Evolutionary conservation across 2,113 vertebrate genomes (phyloP).

Genomic region (Melanostigma gelatinosum): DNA sequence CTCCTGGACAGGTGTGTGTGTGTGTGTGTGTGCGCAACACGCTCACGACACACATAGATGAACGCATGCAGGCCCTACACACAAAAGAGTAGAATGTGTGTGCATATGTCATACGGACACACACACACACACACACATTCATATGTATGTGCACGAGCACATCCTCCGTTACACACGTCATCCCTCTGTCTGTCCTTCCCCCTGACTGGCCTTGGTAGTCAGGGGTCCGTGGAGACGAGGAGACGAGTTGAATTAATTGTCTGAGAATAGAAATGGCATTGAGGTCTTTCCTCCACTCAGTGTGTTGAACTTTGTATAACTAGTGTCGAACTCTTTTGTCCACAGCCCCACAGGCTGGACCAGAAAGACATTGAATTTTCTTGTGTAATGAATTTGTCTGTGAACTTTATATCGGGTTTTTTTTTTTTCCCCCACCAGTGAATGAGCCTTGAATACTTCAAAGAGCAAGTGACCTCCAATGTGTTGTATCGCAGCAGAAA

Average conservation of each 20-base stretch:
- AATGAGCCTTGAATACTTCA: conserved; percentile 61
- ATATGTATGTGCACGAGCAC: conserved; percentile 24
- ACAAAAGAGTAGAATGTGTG: background rate
- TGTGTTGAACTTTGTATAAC: conserved; percentile 61
- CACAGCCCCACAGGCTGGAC: conserved; percentile 46
- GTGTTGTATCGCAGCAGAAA: conserved; percentile 36
- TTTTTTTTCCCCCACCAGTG: conserved; percentile 26
- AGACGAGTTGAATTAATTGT: conserved; percentile 66
- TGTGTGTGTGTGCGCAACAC: conserved; percentile 40
- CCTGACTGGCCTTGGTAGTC: conserved; percentile 52
- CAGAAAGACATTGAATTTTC: conserved; percentile 55
- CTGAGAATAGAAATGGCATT: conserved; percentile 22
- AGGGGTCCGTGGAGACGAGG: conserved; percentile 43
- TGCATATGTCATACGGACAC: conserved; percentile 10
- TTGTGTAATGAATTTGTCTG: conserved; percentile 53
- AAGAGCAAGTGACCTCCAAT: conserved; percentile 38
- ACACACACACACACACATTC: conserved; percentile 13
- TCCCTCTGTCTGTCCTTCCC: conserved; percentile 48
- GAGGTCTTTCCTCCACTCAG: conserved; percentile 34
- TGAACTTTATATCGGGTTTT: conserved; percentile 54
- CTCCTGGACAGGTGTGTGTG: conserved; percentile 63
- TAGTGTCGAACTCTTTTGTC: conserved; percentile 53
- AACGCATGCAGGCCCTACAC: background rate
- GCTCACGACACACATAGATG: conserved; percentile 21
- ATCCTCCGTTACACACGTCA: conserved; percentile 42